phyloP scores from a whole-genome alignment of 2,797 vertebrate genomes.

The Sebastolobus alascanus region DNA sequence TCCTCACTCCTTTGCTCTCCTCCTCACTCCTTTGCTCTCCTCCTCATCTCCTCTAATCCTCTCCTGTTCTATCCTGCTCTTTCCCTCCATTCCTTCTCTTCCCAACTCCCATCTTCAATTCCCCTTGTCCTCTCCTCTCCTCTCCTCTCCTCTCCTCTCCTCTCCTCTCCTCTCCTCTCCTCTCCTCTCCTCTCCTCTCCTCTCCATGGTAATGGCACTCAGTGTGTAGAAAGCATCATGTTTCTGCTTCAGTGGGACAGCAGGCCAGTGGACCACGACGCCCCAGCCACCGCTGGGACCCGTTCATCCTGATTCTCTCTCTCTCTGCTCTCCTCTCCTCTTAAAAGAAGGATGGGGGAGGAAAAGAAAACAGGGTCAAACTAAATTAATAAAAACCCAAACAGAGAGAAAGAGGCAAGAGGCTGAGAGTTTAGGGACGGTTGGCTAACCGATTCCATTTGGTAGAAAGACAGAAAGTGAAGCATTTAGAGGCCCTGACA shows the following conservation, averaged over 20 bases:
- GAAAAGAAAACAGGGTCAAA: slow-evolving; percentile 51
- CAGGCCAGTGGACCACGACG: slow-evolving; percentile 26
- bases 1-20: too few relatives aligned
- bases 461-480: slow-evolving; percentile 42
- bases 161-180: neutral
- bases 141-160: neutral
- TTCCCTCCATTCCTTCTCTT: too few relatives aligned
- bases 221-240: slow-evolving; percentile 47
- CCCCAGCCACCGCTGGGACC: slow-evolving; percentile 18
- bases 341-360: neutral
- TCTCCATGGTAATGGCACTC: slow-evolving; percentile 6
- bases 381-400: slow-evolving; percentile 65
- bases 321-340: neutral
- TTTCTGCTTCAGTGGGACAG: slow-evolving; percentile 38
- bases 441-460: slow-evolving; percentile 51
- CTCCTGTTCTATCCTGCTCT: too few relatives aligned
- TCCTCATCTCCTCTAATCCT: too few relatives aligned
- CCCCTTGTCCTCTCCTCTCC: too few relatives aligned
- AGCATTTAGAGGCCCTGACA: slow-evolving; percentile 16
- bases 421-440: slow-evolving; percentile 37
- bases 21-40: too few relatives aligned
- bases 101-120: too few relatives aligned
- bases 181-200: slow-evolving; percentile 22
- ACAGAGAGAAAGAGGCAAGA: slow-evolving; percentile 26
- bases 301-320: slow-evolving; percentile 1